A percentile compares a stretch with the other conserved stretches of the same genome.
These are phyloP conservation scores for Dynastes maya DNA, from an alignment of 2,888 invertebrate genomes.

Conservation along the genomic window DNA sequence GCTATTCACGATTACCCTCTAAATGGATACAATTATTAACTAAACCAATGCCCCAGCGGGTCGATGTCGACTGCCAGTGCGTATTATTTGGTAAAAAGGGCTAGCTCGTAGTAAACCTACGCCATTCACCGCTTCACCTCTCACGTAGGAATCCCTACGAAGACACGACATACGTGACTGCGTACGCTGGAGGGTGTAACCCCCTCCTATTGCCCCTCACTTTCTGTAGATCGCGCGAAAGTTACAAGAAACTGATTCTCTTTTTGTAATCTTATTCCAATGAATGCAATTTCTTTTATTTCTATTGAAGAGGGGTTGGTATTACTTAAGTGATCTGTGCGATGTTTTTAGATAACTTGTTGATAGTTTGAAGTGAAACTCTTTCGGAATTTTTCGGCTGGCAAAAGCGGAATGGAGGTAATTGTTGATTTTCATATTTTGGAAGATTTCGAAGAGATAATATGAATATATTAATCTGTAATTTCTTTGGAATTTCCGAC, in stretches of 20 bases:
- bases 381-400: too few species aligned
- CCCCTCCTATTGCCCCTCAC: too few species aligned
- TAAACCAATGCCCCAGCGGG: neutral
- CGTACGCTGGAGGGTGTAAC: neutral
- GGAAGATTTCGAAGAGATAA: too few species aligned
- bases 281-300: neutral
- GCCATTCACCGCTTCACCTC: neutral
- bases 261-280: neutral
- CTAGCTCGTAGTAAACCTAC: neutral
- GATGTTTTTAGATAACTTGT: too few species aligned
- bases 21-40: too few species aligned
- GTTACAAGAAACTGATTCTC: neutral
- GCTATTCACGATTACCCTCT: neutral
- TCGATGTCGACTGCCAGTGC: neutral
- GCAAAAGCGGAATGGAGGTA: too few species aligned
- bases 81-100: neutral
- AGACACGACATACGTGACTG: constrained; percentile 7
- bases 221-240: neutral
- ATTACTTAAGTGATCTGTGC: neutral
- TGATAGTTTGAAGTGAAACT: too few species aligned
- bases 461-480: too few species aligned
- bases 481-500: too few species aligned
- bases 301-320: neutral
- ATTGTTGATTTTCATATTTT: too few species aligned
- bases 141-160: neutral